Evolutionary conservation across 2,888 invertebrate species (phyloP), one percentile per base, ranked within the genome.

Genomic region (Dusona sp.): DNA sequence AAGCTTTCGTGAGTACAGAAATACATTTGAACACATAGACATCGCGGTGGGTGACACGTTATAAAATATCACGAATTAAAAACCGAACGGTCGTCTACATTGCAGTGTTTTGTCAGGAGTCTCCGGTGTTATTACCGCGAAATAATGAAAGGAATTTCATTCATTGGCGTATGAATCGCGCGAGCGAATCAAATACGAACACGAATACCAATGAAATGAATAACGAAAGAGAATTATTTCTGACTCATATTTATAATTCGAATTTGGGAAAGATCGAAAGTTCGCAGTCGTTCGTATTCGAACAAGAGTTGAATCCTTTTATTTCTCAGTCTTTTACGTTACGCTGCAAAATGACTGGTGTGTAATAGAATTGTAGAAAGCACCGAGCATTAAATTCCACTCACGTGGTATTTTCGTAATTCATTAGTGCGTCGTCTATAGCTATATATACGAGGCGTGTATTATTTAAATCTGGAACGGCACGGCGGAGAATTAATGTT

Each of bases 51-150:
- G 78, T 64, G 48, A 48, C 67, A 61, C 81, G 67, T 85, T 85
- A 85, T 85, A 82, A 85, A 85, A 82, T 85, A 61, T 79, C 64
- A 33, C 45, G 68, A 68, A 51, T 51, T 45, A 64, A 79, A 54
- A 83, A 79, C 54, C 8, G 54, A 48, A 64, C 25, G 2, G 36
- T 29, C 9, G 65, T 82, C 68, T 61, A 68, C 75, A 75, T 45
- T 57, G 65, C 72, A 38, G n/a, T 6, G 64, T 16, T 16, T 19
- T 45, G 81, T 54, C 36, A 74, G 54, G 29, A 64, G 68, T 65
- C 42, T n/a, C 13, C 45, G 11, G 75, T 51, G 54, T 84, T 80
- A 84, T 77, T 84, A 70, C 77, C 78, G 36, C 67, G 4, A 36
- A 45, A 65, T 8, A 13, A 78, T 78, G 25, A 36, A 9, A 51